Evolutionary conservation across 1,140 invertebrate species (phyloP), one percentile per base, ranked within the genome.

Genomic region (Danaus melanippus): DNA sequence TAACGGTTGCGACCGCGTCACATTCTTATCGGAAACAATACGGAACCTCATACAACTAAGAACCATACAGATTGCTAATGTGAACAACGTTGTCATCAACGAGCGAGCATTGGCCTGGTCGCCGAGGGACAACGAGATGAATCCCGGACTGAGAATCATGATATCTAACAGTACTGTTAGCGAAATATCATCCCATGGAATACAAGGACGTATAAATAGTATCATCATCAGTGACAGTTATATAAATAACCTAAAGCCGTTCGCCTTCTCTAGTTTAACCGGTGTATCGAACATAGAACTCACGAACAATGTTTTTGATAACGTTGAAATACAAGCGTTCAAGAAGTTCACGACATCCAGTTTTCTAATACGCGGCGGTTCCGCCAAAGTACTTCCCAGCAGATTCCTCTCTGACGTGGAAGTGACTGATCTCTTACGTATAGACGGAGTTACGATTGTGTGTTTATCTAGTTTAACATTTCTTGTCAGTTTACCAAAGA

Each of bases 291-390:
- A 74, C 17, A 81, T 92, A 47, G 81, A 89, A 61, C 71, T 92
- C 32, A 69, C 55, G 10, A 87, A 92, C 64, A 90, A 89, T 52
- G 69, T 64, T 1, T 81, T 93, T 12, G 87, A 89, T 17, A 88
- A 81, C 8, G 87, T 94, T 11, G 91, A 93, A 62, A 88, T 90
- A 17, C 92, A 94, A 72, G 90, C 92, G 1, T 94, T 95, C 65
- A 95, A 94, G 57, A 93, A 94, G 75, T 94, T 95, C 69, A 89
- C 90, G 32, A 90, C 92, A 0, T 86, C 89, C 39, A 90, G 90
- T 59, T 85, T 94, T 62, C 78, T 90, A 39, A 84, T 94, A 32
- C 86, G 87, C 1, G 88, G 89, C 0, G 87, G 80, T 10, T 50
- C 12, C 3, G 63, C 79, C 9, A 82, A 85, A 11, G 76, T 69